Conservation (phyloP, 2,888 invertebrate genomes). For the Steinernema scapterisci region DNA sequence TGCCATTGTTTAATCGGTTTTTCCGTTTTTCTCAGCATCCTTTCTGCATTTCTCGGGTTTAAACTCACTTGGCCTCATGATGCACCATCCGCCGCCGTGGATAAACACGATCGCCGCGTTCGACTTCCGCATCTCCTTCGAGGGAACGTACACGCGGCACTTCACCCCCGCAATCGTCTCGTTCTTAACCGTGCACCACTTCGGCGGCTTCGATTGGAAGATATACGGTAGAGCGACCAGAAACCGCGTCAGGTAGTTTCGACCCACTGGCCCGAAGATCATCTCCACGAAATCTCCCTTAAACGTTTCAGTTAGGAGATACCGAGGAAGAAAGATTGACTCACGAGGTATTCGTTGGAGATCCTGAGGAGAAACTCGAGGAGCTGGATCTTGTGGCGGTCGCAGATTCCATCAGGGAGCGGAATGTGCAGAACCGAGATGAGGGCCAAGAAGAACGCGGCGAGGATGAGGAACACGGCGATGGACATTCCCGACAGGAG, state of each 20-base stretch:
- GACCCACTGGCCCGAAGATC: slow-evolving; percentile 47
- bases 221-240: slow-evolving; percentile 47
- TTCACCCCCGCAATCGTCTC: slow-evolving; percentile 50
- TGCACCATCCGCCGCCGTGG: slow-evolving; percentile 64
- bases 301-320: neutral
- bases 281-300: slow-evolving; percentile 58
- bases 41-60: neutral
- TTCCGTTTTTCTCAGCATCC: too few species aligned
- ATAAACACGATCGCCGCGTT: slow-evolving; percentile 57
- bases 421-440: slow-evolving; percentile 52
- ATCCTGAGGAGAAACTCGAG: slow-evolving; percentile 58
- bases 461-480: slow-evolving; percentile 41
- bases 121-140: slow-evolving; percentile 37
- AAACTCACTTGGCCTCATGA: slow-evolving; percentile 51
- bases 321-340: neutral
- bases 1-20: neutral
- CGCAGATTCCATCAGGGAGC: slow-evolving; percentile 57
- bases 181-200: slow-evolving; percentile 45
- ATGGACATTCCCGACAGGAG: slow-evolving; percentile 40
- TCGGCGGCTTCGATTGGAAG: slow-evolving; percentile 45
- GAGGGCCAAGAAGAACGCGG: slow-evolving; percentile 41
- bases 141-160: slow-evolving; percentile 56
- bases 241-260: slow-evolving; percentile 52
- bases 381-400: slow-evolving; percentile 57
- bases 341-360: slow-evolving; percentile 59